phyloP scores from a whole-genome alignment of 1,140 invertebrate genomes.

The Magallana angulata region DNA sequence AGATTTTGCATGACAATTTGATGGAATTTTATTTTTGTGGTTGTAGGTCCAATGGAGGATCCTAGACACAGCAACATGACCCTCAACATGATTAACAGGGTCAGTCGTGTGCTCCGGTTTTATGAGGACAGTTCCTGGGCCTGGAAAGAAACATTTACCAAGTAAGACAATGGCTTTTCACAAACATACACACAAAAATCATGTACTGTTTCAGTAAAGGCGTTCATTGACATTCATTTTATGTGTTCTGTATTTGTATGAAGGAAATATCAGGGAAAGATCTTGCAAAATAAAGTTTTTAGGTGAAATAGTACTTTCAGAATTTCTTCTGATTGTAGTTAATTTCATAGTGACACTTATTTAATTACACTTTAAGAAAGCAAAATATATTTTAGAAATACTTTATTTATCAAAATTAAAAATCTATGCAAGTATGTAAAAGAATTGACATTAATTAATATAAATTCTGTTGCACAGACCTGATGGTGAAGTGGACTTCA shows the following conservation, averaged over 20 bases:
- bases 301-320: too few relatives aligned
- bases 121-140: conserved; percentile 95
- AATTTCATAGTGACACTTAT: too few relatives aligned
- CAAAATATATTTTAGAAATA: too few relatives aligned
- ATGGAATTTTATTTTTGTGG: not conserved
- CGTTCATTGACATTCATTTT: too few relatives aligned
- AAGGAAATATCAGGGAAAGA: too few relatives aligned
- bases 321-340: too few relatives aligned
- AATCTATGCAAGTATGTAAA: too few relatives aligned
- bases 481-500: conserved; percentile 83
- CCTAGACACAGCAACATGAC: conserved; percentile 81
- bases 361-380: too few relatives aligned
- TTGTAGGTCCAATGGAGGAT: conserved; percentile 59
- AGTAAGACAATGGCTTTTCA: conserved; percentile 79
- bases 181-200: not conserved
- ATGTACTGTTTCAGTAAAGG: too few relatives aligned
- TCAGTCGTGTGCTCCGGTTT: conserved; percentile 91
- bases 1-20: not conserved
- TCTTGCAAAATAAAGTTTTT: too few relatives aligned
- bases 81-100: conserved; percentile 87
- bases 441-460: not conserved
- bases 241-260: too few relatives aligned
- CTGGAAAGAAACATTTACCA: conserved; percentile 96
- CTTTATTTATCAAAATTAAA: too few relatives aligned
- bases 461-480: conserved; percentile 67